These are phyloP conservation scores for Polypterus bichir DNA, from an alignment of 2,113 vertebrate genomes.

Conservation along the genomic window DNA sequence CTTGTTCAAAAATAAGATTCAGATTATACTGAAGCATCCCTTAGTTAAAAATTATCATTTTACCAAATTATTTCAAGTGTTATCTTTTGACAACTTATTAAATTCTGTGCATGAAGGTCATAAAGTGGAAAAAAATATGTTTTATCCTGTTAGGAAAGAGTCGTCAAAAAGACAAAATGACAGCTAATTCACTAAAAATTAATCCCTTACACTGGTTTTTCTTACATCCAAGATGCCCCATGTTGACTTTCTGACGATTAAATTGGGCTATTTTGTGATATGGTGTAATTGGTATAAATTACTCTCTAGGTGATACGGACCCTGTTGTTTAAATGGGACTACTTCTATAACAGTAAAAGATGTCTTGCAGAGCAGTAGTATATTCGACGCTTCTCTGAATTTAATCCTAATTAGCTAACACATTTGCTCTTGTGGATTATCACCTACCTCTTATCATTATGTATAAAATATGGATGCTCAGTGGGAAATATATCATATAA, in stretches of 20 bases:
- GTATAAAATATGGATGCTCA: conserved; percentile 46
- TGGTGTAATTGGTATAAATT: conserved; percentile 66
- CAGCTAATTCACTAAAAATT: conserved; percentile 42
- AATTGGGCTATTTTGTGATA: conserved; percentile 61
- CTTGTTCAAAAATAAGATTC: too few relatives aligned
- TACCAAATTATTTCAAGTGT: conserved; percentile 3
- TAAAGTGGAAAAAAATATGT: conserved; percentile 1
- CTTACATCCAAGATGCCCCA: conserved; percentile 35
- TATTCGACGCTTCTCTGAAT: conserved; percentile 40
- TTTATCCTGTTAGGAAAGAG: conserved; percentile 26
- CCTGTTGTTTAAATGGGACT: conserved; percentile 54
- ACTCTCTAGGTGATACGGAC: conserved; percentile 63
- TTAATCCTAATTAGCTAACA: conserved; percentile 54
- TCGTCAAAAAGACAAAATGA: conserved; percentile 43
- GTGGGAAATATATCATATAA: conserved; percentile 41
- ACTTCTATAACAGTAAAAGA: conserved; percentile 26
- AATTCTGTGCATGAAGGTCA: not conserved
- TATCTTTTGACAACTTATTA: conserved; percentile 1
- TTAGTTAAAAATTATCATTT: not conserved
- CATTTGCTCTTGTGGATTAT: conserved; percentile 46
- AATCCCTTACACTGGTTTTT: conserved; percentile 48
- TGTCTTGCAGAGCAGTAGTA: conserved; percentile 25
- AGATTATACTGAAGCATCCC: too few relatives aligned
- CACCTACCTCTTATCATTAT: conserved; percentile 49
- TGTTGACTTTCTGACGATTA: conserved; percentile 61